Conservation (phyloP, 2,888 invertebrate genomes). For the Myopa testacea region DNA sequence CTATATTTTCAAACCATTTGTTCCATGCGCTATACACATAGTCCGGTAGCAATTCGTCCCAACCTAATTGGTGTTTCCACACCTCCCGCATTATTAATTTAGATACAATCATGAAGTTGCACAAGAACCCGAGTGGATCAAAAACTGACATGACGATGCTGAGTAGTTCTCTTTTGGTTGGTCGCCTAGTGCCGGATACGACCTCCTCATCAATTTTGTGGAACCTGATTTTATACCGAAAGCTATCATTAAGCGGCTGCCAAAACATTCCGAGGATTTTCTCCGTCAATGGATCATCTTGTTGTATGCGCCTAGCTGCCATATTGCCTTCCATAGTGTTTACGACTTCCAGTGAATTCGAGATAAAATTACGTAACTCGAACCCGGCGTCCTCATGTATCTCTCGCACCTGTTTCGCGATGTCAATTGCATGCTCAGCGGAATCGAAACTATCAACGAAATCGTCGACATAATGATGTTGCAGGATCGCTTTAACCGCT, state of each 20-base stretch:
- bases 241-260: conserved; percentile 34
- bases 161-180: neutral
- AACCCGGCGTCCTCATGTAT: conserved; percentile 44
- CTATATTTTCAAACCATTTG: conserved; percentile 14
- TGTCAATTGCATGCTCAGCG: conserved; percentile 35
- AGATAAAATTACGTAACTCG: conserved; percentile 42
- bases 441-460: conserved; percentile 41
- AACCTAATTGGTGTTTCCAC: conserved; percentile 37
- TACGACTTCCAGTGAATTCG: conserved; percentile 37
- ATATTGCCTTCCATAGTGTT: conserved; percentile 20
- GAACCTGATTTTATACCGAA: conserved; percentile 43
- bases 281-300: conserved; percentile 17
- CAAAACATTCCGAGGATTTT: conserved; percentile 39
- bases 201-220: conserved; percentile 34
- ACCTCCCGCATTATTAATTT: conserved; percentile 43
- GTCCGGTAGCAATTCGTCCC: conserved; percentile 15
- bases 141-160: conserved; percentile 38
- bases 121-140: conserved; percentile 41
- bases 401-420: conserved; percentile 26
- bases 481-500: conserved; percentile 34
- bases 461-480: conserved; percentile 44
- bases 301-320: neutral
- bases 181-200: conserved; percentile 27
- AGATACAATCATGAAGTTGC: conserved; percentile 32
- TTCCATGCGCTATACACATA: conserved; percentile 26